Base-by-base conservation (phyloP, 92 coral and sea anemone species). In the Meandrina meandrites region DNA sequence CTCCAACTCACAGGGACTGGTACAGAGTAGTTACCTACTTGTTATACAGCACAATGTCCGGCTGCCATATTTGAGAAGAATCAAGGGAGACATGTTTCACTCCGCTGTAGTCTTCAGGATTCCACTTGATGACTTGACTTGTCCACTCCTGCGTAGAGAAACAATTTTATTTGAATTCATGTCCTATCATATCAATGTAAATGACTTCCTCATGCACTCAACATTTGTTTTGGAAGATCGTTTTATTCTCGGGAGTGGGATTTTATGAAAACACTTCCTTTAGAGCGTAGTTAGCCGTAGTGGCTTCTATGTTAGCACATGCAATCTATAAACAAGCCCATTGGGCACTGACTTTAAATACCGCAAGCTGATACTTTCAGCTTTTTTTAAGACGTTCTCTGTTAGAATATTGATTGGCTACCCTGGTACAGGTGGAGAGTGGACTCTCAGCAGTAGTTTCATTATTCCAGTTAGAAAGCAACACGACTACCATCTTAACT, bases 1-100 rank as follows among this genome's bases (percentile, higher is more conserved):
- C n/a, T n/a, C n/a, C n/a, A n/a, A n/a, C n/a, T n/a, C n/a, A n/a
- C n/a, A 8, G 24, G 22, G n/a, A 32, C 36, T 36, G 81, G n/a
- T 2, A n/a, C 10, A 72, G 18, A 2, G 11, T 31, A 1, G 6
- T 8, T 1, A 80, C 98, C 84, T 73, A 94, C 98, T 94, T 94
- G 92, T 94, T 94, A 54, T 94, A 94, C 48, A 94, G 83, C 22
- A 92, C 89, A 31, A 90, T 91, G 76, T 94, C 98, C 0, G 98
- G 98, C 42, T 87, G 83, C 98, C 98, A 94, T 51, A 94, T 40
- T 14, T 88, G 85, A 0, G 86, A 79, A 21, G 98, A 84, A 27
- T 85, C 83, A 16, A 94, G 31, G 4, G 93, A 74, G 5, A 92
- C 78, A 47, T 42, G 36, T 88, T 78, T n/a, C 32, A 90, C 71